A percentile compares a stretch with the other conserved stretches of the same genome.
These are phyloP conservation scores for Steromphala cineraria DNA, from an alignment of 2,888 invertebrate genomes.

Conservation along the genomic window DNA sequence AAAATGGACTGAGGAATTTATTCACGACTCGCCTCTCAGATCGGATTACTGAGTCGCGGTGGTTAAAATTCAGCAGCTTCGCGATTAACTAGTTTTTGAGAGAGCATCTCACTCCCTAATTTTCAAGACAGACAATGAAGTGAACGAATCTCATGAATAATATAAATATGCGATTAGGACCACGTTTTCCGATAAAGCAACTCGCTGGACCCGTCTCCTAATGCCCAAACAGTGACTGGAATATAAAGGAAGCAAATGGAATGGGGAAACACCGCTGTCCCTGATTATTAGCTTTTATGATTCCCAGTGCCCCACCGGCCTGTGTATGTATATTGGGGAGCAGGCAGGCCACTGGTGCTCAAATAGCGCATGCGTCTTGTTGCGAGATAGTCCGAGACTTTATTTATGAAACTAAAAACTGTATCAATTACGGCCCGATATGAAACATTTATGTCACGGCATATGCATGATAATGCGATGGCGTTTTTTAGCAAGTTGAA, in stretches of 20 bases:
- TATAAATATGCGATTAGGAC: constrained; percentile 52
- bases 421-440: neutral
- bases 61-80: constrained; percentile 51
- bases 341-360: neutral
- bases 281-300: neutral
- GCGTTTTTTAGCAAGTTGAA: neutral
- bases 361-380: neutral
- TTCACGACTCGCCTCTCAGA: constrained; percentile 42
- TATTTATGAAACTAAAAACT: neutral
- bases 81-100: constrained; percentile 49
- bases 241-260: constrained; percentile 24
- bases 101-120: constrained; percentile 46
- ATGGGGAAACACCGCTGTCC: constrained; percentile 17
- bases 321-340: constrained; percentile 16
- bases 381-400: neutral
- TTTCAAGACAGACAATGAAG: constrained; percentile 45
- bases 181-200: constrained; percentile 37
- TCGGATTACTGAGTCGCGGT: constrained; percentile 43
- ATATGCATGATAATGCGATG: neutral
- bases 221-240: constrained; percentile 39
- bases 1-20: constrained; percentile 41
- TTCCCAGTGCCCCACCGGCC: neutral
- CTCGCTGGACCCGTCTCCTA: constrained; percentile 28
- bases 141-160: constrained; percentile 48
- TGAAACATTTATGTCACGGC: constrained; percentile 11